Base-by-base conservation (phyloP, 2,888 invertebrate species). In the Syritta pipiens region DNA sequence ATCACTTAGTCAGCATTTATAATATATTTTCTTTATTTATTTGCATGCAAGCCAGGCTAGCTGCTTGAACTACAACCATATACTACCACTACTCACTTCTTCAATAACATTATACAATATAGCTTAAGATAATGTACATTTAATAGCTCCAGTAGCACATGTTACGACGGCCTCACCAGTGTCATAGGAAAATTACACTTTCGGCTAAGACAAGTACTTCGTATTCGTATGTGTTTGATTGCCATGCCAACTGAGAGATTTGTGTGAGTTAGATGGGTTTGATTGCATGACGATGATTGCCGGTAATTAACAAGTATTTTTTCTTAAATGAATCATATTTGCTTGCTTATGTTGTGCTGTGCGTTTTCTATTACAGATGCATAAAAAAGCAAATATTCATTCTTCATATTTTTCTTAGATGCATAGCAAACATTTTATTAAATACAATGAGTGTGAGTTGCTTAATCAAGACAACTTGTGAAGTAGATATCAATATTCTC, bases 211-310 rank as follows among this genome's bases (percentile, higher is more conserved):
- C 7, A 32, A 35, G 30, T 14, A 12, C n/a, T n/a, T n/a, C n/a
- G n/a, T n/a, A n/a, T n/a, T n/a, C n/a, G n/a, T n/a, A 32, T 59
- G 40, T 37, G 14, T 35, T 19, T n/a, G 37, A 1, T 22, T 53
- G 37, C n/a, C n/a, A n/a, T 19, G 17, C 19, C 17, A 53, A 32
- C 10, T 19, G 44, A n/a, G n/a, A n/a, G 22, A 55, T 55, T 60
- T 60, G 44, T 68, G 32, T 26, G 22, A 24, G 46, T 22, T 46
- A 60, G 60, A 67, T 60, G 42, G 22, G 10, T 48, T 46, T 37
- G 37, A 65, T 71, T 60, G 77, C 77, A 77, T 77, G 77, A 35
- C 60, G 53, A 55, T 77, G 60, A 77, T 77, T 77, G 12, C 69
- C 20, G 24, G 35, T 55, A 60, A 77, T 55, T 60, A 71, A 57